Evolutionary conservation across 2,797 vertebrate species (phyloP), one percentile per base, ranked within the genome.

Genomic region (Pangasius larnaudii): DNA sequence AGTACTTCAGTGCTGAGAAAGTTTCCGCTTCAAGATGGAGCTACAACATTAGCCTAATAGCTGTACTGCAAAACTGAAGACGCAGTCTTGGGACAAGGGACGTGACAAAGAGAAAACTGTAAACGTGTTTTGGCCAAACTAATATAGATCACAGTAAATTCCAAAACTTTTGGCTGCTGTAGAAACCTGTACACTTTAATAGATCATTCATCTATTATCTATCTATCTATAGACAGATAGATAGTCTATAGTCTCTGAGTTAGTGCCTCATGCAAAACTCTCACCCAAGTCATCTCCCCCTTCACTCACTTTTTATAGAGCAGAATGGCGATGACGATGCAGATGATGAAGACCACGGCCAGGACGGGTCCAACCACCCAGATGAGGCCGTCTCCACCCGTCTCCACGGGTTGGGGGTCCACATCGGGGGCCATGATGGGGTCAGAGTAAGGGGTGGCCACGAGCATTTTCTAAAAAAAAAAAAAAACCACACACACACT

Each of bases 331-430:
- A 99, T 99, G 85, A 99, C 98, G 1, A 99, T 98, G 93, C 98
- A 98, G 93, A 99, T 98, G 92, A 99, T 99, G 94, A 99, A 98
- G 83, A 99, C 97, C 87, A 99, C 98, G 0, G 98, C 98, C 78
- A 99, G 94, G 27, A 99, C 98, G 0, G 98, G 98, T 56, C 98
- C 98, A 0, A 99, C 97, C 93, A 99, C 98, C 98, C 98, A 99
- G 93, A 99, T 98, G 33, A 99, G 96, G 5, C 98, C 98, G 42
- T 99, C 98, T 18, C 94, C 98, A 87, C 94, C 98, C 86, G 96
- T 95, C 0, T 99, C 98, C 0, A 97, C 91, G 9, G 97, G 97
- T 92, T 96, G 96, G 0, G 96, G 97, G 89, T 98, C 96, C 0
- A 95, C 94, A 85, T 97, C 97, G 0, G 98, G 97, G 87, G 97